Conservation (phyloP, 2,113 vertebrate species). For the Desmodus rotundus region DNA sequence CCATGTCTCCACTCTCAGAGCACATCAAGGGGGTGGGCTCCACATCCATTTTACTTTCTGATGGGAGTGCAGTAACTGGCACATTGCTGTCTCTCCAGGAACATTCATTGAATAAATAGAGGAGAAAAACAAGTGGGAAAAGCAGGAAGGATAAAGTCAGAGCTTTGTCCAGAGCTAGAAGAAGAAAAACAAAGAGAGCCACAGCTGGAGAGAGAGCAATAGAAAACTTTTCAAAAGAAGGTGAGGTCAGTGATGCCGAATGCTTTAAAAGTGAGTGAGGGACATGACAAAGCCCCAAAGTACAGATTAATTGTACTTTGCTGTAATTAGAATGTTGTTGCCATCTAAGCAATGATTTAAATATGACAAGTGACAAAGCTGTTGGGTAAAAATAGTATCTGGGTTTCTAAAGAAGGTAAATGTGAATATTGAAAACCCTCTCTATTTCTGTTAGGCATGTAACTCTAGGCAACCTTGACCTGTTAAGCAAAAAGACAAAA, state of each 20-base stretch:
- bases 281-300: not conserved
- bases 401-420: too few species aligned
- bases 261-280: not conserved
- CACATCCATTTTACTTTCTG: not conserved
- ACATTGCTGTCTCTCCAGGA: not conserved
- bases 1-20: not conserved
- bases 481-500: not conserved
- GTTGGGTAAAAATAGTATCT: too few species aligned
- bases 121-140: not conserved
- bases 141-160: not conserved
- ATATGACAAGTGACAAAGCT: not conserved
- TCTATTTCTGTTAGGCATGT: not conserved
- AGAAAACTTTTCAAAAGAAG: not conserved
- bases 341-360: not conserved
- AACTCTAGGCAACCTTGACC: not conserved
- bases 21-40: not conserved
- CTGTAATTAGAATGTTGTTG: not conserved
- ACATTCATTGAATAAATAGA: not conserved
- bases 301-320: not conserved
- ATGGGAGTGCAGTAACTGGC: not conserved
- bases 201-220: not conserved
- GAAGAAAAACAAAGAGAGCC: not conserved
- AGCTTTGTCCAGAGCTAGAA: not conserved
- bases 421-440: not conserved
- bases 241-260: not conserved